phyloP scores from a whole-genome alignment of 1,140 invertebrate species.

The Zeugodacus cucurbitae region DNA sequence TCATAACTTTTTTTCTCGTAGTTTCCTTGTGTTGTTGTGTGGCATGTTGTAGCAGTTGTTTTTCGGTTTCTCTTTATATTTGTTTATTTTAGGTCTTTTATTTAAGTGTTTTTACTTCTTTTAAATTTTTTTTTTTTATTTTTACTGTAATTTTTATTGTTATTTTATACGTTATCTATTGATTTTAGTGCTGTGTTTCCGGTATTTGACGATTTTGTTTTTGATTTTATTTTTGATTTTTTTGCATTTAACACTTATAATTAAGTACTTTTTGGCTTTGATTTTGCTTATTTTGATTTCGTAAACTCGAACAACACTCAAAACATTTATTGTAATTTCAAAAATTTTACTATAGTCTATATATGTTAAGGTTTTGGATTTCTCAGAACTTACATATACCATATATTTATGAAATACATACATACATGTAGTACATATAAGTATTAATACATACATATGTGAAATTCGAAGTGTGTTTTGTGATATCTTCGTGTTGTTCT shows the following conservation, averaged over 20 bases:
- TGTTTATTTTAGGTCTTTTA: not conserved
- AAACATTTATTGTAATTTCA: slow-evolving; percentile 19
- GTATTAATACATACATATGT: not conserved
- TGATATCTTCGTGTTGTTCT: not conserved
- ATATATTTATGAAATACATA: not conserved
- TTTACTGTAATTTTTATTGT: not conserved
- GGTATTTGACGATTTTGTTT: not conserved
- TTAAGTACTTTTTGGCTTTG: not conserved
- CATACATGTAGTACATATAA: not conserved
- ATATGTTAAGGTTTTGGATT: not conserved
- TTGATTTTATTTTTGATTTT: not conserved
- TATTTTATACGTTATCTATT: not conserved
- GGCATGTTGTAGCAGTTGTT: not conserved
- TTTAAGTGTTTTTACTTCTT: not conserved
- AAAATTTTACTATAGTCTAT: not conserved
- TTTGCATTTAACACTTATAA: not conserved
- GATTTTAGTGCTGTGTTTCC: not conserved
- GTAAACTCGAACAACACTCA: slow-evolving; percentile 1
- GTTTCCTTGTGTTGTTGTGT: not conserved
- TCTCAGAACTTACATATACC: not conserved
- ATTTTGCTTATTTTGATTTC: not conserved
- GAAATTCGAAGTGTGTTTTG: not conserved
- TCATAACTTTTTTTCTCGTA: not conserved
- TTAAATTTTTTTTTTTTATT: not conserved
- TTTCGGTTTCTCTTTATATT: not conserved